phyloP scores from a whole-genome alignment of 2,113 vertebrate genomes.

The Peromyscus polionotus region DNA sequence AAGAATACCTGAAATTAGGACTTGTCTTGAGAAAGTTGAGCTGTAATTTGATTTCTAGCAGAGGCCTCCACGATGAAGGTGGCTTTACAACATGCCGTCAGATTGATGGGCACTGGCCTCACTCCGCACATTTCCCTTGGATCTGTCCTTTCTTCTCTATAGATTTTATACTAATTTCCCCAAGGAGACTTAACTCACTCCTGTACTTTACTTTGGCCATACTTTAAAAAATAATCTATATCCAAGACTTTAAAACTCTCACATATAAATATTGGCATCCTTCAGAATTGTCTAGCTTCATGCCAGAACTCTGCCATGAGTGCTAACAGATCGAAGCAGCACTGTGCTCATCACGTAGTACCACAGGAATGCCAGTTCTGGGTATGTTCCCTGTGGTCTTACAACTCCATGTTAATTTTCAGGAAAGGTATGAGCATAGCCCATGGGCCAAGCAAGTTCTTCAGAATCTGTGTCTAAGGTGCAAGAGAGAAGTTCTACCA shows the following conservation, averaged over 20 bases:
- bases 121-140: constrained; percentile 42
- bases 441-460: not conserved
- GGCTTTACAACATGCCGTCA: constrained; percentile 17
- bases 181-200: constrained; percentile 57
- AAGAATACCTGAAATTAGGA: not conserved
- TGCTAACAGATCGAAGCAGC: not conserved
- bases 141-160: constrained; percentile 38
- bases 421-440: not conserved
- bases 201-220: constrained; percentile 47
- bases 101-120: not conserved
- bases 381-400: not conserved
- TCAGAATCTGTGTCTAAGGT: not conserved
- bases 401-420: not conserved
- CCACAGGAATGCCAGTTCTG: not conserved
- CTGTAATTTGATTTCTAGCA: not conserved
- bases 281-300: constrained; percentile 34
- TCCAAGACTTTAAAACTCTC: constrained; percentile 55
- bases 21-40: not conserved
- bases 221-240: constrained; percentile 57
- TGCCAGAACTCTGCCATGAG: not conserved
- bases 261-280: constrained; percentile 47
- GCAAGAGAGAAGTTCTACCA: not conserved
- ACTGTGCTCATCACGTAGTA: not conserved
- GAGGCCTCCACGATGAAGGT: not conserved
- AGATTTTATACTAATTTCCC: constrained; percentile 70